Evolutionary conservation across 2,113 vertebrate genomes (phyloP).

Genomic region (Ascaphus truei): DNA sequence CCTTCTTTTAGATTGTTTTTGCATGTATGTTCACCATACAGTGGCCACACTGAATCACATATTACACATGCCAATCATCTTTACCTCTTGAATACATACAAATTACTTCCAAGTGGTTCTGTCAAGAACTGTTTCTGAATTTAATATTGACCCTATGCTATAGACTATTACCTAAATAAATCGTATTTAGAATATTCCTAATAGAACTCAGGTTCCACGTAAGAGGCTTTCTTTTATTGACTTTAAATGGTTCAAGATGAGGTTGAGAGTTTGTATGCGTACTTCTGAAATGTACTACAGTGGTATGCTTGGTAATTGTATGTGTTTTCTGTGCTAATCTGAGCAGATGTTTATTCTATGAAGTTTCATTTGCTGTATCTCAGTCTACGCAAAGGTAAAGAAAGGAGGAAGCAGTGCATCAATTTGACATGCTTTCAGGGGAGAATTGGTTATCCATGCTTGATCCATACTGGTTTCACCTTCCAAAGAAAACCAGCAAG

Average conservation of each 20-base stretch:
- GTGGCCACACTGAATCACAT: no score
- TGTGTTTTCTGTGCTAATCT: constrained; percentile 26
- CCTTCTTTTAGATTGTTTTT: no score
- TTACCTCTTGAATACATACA: not conserved
- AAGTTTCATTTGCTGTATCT: constrained; percentile 26
- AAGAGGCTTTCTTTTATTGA: not conserved
- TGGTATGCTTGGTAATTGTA: constrained; percentile 33
- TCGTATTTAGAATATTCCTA: not conserved
- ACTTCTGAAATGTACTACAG: not conserved
- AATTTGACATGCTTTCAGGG: constrained; percentile 43
- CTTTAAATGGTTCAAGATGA: constrained; percentile 29
- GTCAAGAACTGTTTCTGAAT: constrained; percentile 9
- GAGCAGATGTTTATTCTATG: constrained; percentile 19
- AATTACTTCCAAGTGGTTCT: constrained; percentile 10
- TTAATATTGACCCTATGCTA: not conserved
- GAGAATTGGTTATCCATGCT: constrained; percentile 52
- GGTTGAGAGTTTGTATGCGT: not conserved
- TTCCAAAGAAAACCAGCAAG: constrained; percentile 58
- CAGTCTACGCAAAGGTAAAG: constrained; percentile 6
- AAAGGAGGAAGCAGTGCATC: constrained; percentile 22
- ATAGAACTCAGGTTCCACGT: not conserved
- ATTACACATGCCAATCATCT: constrained; percentile 4
- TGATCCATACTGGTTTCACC: constrained; percentile 49
- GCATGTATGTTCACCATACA: no score
- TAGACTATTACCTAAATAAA: constrained; percentile 15